Base-by-base conservation (phyloP, 2,888 invertebrate genomes). In the Temnothorax ravouxi region DNA sequence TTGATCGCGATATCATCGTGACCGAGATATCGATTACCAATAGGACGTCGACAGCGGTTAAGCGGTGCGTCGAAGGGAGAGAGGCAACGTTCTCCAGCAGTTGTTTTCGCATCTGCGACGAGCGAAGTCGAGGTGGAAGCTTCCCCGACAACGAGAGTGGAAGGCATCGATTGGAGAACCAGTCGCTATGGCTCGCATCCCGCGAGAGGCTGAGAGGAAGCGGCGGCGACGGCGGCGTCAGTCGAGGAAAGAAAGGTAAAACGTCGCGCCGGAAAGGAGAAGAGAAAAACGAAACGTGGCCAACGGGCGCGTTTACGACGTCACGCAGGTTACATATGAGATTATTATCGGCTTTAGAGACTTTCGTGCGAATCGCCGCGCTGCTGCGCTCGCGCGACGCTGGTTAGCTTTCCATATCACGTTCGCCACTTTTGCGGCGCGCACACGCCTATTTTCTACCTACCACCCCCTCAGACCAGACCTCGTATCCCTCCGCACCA, bases 311-410 rank as follows among this genome's bases (percentile, higher is more conserved):
- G 87, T 89, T 86, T 83, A 84, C 87, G 66, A 86, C 75, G 86
- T 91, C 92, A 91, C 91, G 88, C 89, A 89, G 88, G 93, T 93
- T 93, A 93, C 92, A 89, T 88, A 91, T 93, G 93, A 93, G 92
- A 93, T 93, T 93, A 93, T 89, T 90, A 88, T 86, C 86, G 87
- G 85, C 84, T 84, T 82, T 67, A 69, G 54, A 72, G 72, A 75
- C 76, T 56, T 84, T 84, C 87, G 86, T 85, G 84, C 80, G 83
- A 80, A 61, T 59, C 59, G 72, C 72, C 44, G 44, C 66, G 66
- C 66, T 47, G 50, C 67, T 79, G 79, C 69, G 44, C 67, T 71
- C 84, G 66, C 74, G 86, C 80, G 83, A 72, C 84, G 85, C 86
- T 88, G 83, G 71, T 88, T 85, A 86, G 86, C 82, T 86, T 86